A percentile compares a stretch with the other conserved stretches of the same genome.
Evolutionary conservation across 2,113 vertebrate genomes (phyloP).

Genomic region (Australoheros scitulus): DNA sequence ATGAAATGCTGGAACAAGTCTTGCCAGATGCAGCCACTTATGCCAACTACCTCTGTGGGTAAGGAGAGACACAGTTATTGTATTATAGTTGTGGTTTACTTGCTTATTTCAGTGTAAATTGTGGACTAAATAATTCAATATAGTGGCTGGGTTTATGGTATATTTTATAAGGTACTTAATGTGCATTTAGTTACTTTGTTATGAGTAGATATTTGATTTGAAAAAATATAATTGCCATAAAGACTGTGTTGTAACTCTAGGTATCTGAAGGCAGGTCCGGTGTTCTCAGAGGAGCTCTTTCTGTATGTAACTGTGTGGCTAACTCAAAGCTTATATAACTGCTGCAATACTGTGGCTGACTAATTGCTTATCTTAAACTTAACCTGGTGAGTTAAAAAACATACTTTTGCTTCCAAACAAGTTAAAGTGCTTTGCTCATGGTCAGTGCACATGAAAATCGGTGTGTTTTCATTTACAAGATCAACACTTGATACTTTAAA

Average conservation of each 20-base stretch:
- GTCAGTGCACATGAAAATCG: neutral
- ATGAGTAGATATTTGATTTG: neutral
- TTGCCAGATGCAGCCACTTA: conserved; percentile 90
- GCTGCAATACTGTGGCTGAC: neutral
- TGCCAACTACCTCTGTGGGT: conserved; percentile 90
- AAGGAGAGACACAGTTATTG: conserved; percentile 35
- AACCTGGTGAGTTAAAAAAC: neutral
- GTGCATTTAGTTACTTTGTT: neutral
- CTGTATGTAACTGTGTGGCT: conserved; percentile 57
- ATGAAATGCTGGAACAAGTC: conserved; percentile 87
- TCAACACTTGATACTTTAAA: neutral
- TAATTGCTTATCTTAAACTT: conserved; percentile 6
- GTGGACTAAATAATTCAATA: neutral
- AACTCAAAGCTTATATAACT: neutral
- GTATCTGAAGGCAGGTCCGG: conserved; percentile 75
- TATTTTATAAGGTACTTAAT: neutral
- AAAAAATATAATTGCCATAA: neutral
- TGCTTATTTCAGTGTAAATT: neutral
- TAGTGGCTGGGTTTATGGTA: neutral
- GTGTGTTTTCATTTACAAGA: conserved; percentile 1
- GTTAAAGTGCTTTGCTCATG: neutral
- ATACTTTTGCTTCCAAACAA: neutral
- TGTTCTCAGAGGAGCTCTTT: conserved; percentile 77
- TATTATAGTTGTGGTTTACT: neutral
- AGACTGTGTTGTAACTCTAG: conserved; percentile 34